Conservation (phyloP, 2,888 invertebrate species). For the Scaptomyza parva region DNA sequence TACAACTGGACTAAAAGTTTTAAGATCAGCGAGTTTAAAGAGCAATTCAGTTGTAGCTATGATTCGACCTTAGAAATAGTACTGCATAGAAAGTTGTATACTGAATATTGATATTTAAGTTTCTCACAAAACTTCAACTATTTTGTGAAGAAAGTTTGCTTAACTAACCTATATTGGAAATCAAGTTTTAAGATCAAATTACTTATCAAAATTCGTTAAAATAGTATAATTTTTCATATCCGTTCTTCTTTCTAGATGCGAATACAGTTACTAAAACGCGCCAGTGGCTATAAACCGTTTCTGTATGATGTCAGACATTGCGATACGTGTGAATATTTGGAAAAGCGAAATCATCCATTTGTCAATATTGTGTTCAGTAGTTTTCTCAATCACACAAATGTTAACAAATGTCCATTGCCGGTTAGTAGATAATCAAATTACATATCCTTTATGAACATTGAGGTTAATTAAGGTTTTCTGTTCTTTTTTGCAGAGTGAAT, state of each 20-base stretch:
- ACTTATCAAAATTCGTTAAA: too few relatives aligned
- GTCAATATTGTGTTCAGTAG: constrained; percentile 66
- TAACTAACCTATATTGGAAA: too few relatives aligned
- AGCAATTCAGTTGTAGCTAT: too few relatives aligned
- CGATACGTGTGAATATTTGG: constrained; percentile 70
- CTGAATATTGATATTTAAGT: too few relatives aligned
- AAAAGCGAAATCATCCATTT: constrained; percentile 75
- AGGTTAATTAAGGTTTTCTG: not conserved
- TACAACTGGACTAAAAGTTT: too few relatives aligned
- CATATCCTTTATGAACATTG: not conserved
- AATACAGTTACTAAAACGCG: constrained; percentile 69
- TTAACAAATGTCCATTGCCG: constrained; percentile 61
- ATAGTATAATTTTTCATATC: not conserved
- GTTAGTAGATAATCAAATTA: constrained; percentile 33
- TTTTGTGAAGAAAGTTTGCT: too few relatives aligned
- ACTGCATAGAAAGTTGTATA: too few relatives aligned
- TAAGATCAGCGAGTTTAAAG: too few relatives aligned
- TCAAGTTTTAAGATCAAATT: too few relatives aligned
- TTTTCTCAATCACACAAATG: constrained; percentile 56
- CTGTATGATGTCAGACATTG: constrained; percentile 63
- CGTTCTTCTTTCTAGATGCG: constrained; percentile 63
- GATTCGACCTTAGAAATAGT: too few relatives aligned
- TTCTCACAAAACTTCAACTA: too few relatives aligned
- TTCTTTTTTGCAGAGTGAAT: constrained; percentile 46
- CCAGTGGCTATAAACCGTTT: constrained; percentile 75